A percentile compares a stretch with the other conserved stretches of the same genome.
Conservation (phyloP, 2,113 vertebrate species). For the Picathartes gymnocephalus region DNA sequence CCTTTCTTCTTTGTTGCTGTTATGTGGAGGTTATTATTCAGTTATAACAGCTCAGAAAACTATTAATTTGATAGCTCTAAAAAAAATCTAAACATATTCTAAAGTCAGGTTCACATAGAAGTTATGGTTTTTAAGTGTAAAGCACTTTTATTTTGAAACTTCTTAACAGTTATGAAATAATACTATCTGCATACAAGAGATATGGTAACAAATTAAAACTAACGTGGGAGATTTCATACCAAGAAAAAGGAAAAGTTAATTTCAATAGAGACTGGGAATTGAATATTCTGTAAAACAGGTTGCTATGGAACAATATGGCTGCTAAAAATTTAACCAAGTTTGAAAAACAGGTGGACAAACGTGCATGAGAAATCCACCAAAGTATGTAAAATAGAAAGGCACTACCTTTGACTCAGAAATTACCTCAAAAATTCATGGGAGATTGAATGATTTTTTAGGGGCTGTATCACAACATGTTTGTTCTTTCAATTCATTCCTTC, state of each 20-base stretch:
- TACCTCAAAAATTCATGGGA: not conserved
- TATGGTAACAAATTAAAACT: not conserved
- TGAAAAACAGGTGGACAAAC: not conserved
- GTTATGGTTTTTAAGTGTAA: not conserved
- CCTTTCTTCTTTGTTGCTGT: not conserved
- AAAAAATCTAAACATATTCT: not conserved
- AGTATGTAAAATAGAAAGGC: not conserved
- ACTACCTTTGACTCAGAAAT: not conserved
- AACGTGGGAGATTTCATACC: not conserved
- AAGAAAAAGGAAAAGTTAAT: not conserved
- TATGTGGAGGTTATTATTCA: not conserved
- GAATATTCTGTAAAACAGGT: not conserved
- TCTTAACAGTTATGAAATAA: not conserved
- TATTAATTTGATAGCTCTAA: not conserved
- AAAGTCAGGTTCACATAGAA: not conserved
- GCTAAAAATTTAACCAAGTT: not conserved
- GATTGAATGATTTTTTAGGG: not conserved
- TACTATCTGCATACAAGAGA: not conserved
- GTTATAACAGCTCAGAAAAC: not conserved
- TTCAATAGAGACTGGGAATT: not conserved
- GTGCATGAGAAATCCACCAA: not conserved
- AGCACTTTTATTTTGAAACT: not conserved
- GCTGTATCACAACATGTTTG: not conserved
- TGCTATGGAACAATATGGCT: accelerated
- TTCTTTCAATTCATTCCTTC: not conserved